These are phyloP conservation scores for Caenorhabditis uteleia DNA, from an alignment of 2,888 invertebrate species.

Conservation along the genomic window DNA sequence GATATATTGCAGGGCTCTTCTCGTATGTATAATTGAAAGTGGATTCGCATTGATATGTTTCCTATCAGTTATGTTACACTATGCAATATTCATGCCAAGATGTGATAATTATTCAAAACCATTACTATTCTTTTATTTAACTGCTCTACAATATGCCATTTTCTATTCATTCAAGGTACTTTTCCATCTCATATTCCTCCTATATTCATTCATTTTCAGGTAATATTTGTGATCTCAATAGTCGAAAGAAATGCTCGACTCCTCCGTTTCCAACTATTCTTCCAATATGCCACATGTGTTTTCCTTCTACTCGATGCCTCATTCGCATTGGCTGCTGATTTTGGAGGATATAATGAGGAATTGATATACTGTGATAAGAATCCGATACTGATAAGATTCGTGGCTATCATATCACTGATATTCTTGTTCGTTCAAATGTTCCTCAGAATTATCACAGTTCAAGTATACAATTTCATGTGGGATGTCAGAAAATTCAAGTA, in stretches of 20 bases:
- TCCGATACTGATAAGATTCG: constrained; percentile 64
- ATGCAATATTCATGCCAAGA: constrained; percentile 55
- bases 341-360: constrained; percentile 67
- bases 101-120: constrained; percentile 57
- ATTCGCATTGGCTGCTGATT: constrained; percentile 67
- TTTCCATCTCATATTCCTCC: too few relatives aligned
- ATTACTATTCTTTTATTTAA: constrained; percentile 57
- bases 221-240: constrained; percentile 66
- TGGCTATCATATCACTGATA: constrained; percentile 66
- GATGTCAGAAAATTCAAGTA: constrained; percentile 63
- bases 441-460: constrained; percentile 64
- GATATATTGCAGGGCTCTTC: constrained; percentile 56
- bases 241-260: constrained; percentile 57
- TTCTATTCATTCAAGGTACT: constrained; percentile 67
- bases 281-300: constrained; percentile 68
- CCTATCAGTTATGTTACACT: constrained; percentile 62
- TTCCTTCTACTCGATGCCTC: constrained; percentile 66
- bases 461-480: constrained; percentile 67
- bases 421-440: constrained; percentile 66
- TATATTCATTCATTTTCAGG: constrained; percentile 50
- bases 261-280: constrained; percentile 64
- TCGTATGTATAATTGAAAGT: constrained; percentile 63
- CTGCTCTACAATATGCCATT: constrained; percentile 60
- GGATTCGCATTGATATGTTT: constrained; percentile 61
- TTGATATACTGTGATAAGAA: constrained; percentile 49